Percentiles rank a stretch among this genome's conserved stretches.
Conservation (phyloP, 2,797 vertebrate genomes). For the Apogon talboti region DNA sequence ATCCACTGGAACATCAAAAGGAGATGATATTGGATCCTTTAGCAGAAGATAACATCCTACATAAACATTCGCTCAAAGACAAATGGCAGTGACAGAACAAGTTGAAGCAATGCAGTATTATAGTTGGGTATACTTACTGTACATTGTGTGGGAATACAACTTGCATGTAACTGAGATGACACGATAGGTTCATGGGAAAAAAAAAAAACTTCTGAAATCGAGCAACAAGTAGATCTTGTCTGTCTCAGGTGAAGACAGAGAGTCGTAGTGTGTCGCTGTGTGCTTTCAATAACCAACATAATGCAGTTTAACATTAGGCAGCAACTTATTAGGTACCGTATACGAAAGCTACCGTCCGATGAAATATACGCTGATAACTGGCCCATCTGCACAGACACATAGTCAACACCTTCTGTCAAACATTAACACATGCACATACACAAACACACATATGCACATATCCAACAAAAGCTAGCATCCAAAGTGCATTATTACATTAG, state of each 20-base stretch:
- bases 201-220: background rate
- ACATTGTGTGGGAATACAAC: constrained; percentile 38
- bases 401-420: constrained; percentile 18
- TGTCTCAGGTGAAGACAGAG: constrained; percentile 52
- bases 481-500: constrained; percentile 83
- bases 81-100: constrained; percentile 23
- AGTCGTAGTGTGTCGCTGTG: constrained; percentile 38
- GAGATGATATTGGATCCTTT: constrained; percentile 14
- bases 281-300: constrained; percentile 61
- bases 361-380: constrained; percentile 57
- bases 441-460: constrained; percentile 29
- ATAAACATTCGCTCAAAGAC: background rate
- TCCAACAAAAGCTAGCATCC: constrained; percentile 69
- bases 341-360: constrained; percentile 39
- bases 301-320: constrained; percentile 54
- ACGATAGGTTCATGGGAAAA: constrained; percentile 40
- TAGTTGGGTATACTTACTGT: constrained; percentile 35
- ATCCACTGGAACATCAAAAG: constrained; percentile 5
- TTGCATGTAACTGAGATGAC: constrained; percentile 49
- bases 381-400: constrained; percentile 60
- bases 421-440: constrained; percentile 8
- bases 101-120: constrained; percentile 26
- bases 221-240: constrained; percentile 38
- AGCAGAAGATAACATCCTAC: constrained; percentile 8
- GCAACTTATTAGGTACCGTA: constrained; percentile 25